A percentile compares a stretch with the other conserved stretches of the same genome.
These are phyloP conservation scores for Cephus spinipes DNA, from an alignment of 2,888 invertebrate species.

Conservation along the genomic window DNA sequence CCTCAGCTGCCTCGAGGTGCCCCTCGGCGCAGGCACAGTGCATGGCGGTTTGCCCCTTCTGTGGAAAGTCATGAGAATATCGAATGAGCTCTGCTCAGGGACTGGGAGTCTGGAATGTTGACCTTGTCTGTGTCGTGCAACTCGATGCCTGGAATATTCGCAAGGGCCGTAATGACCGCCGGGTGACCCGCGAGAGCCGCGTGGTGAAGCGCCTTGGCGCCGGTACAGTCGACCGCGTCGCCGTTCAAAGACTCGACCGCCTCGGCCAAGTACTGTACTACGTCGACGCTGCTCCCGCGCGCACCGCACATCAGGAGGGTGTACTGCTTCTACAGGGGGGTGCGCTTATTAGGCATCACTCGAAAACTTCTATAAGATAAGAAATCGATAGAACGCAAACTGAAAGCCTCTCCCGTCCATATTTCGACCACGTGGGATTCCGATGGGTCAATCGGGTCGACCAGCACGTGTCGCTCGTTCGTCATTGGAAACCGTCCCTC, in stretches of 20 bases:
- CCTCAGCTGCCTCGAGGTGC: constrained; percentile 72
- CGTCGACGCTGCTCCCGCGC: constrained; percentile 74
- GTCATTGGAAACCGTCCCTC: too few species aligned
- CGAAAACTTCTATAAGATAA: not conserved
- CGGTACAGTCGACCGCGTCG: constrained; percentile 75
- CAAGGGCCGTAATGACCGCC: constrained; percentile 73
- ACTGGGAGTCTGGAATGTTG: constrained; percentile 32
- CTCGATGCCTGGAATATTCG: constrained; percentile 71
- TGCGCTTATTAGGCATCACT: not conserved
- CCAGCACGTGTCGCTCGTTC: too few species aligned
- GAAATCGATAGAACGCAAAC: not conserved
- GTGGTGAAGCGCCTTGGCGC: constrained; percentile 81
- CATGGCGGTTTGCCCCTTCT: constrained; percentile 76
- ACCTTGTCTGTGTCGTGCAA: constrained; percentile 80
- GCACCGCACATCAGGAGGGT: constrained; percentile 82
- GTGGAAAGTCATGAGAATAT: constrained; percentile 27
- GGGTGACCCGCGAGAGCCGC: constrained; percentile 81
- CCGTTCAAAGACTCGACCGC: constrained; percentile 74
- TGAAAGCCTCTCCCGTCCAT: too few species aligned
- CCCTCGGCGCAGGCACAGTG: constrained; percentile 80
- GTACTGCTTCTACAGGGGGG: constrained; percentile 74
- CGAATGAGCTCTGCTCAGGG: too few species aligned
- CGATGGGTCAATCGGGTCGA: not conserved
- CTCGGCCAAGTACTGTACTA: constrained; percentile 70
- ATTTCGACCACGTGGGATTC: too few species aligned